Base-by-base conservation (phyloP, 2,888 invertebrate species). In the Dascillus cervinus region DNA sequence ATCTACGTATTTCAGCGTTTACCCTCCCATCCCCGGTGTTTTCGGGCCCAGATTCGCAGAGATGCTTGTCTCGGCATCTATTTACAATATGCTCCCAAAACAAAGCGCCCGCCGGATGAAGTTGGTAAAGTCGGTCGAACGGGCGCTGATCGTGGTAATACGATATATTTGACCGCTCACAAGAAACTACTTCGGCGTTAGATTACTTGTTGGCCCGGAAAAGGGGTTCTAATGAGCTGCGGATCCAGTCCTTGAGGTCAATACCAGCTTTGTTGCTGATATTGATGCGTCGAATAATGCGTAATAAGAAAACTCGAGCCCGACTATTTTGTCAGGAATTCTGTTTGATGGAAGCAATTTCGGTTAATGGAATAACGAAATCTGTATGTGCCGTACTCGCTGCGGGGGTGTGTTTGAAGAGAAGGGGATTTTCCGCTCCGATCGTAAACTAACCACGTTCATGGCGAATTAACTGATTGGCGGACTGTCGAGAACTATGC, bases 371-470 rank as follows among this genome's bases (percentile, higher is more conserved):
- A n/a, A n/a, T n/a, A n/a, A n/a, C n/a, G n/a, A n/a, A n/a, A n/a
- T n/a, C n/a, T n/a, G n/a, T n/a, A n/a, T n/a, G n/a, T n/a, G n/a
- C n/a, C n/a, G n/a, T n/a, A n/a, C n/a, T n/a, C n/a, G n/a, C n/a
- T n/a, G n/a, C n/a, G 24, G 22, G 12, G 22, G 26, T 28, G 24
- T 39, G 40, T 39, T 41, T 36, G 39, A 43, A 43, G 39, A 45
- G 39, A 34, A 40, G 33, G 45, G 44, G 41, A 44, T 29, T 12
- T 25, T 17, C 11, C 34, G 45, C 46, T 42, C 47, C 41, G 45
- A 45, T 43, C 41, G 46, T 37, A 45, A 41, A 48, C 52, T 52
- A 52, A 53, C 25, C 52, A 52, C 50, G 49, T 30, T 29, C 32
- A 49, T 46, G 42, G 51, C 41, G 45, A 48, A 49, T 46, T 37